Evolutionary conservation across 1,140 invertebrate genomes (phyloP).

Genomic region (Aphaenogaster ashmeadi): DNA sequence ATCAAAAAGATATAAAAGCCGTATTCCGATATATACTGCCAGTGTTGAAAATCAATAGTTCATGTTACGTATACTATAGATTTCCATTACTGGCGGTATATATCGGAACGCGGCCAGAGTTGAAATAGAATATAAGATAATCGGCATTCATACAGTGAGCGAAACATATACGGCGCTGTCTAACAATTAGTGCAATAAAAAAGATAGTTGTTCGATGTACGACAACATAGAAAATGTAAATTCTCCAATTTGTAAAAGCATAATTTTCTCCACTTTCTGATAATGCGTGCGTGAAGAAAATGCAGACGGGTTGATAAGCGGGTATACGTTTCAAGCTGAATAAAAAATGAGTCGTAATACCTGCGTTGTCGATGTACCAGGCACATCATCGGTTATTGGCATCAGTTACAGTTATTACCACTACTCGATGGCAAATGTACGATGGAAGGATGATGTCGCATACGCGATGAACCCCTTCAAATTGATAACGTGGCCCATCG

Average conservation of each 20-base stretch:
- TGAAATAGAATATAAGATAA: not conserved
- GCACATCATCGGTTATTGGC: not conserved
- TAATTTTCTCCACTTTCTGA: not conserved
- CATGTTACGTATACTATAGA: too few species aligned
- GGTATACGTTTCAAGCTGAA: not conserved
- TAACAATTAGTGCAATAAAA: not conserved
- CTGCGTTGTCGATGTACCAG: not conserved
- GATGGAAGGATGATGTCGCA: slow-evolving; percentile 40
- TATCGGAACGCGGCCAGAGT: not conserved
- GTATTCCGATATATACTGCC: too few species aligned
- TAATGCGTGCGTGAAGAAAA: not conserved
- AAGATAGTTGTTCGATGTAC: not conserved
- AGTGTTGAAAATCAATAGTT: too few species aligned
- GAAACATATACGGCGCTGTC: not conserved
- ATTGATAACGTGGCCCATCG: slow-evolving; percentile 59
- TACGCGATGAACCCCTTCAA: slow-evolving; percentile 61
- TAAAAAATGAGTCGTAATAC: slow-evolving; percentile 31
- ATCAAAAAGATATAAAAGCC: not conserved
- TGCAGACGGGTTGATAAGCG: not conserved
- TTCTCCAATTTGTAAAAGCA: not conserved
- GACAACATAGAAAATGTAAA: not conserved
- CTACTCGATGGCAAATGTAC: slow-evolving; percentile 13
- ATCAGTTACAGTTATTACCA: slow-evolving; percentile 32
- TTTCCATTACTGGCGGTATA: too few species aligned
- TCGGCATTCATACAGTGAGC: too few species aligned